Evolutionary conservation across 2,113 vertebrate species (phyloP), one percentile per base, ranked within the genome.

Genomic region (Calyptommatus sinebrachiatus): DNA sequence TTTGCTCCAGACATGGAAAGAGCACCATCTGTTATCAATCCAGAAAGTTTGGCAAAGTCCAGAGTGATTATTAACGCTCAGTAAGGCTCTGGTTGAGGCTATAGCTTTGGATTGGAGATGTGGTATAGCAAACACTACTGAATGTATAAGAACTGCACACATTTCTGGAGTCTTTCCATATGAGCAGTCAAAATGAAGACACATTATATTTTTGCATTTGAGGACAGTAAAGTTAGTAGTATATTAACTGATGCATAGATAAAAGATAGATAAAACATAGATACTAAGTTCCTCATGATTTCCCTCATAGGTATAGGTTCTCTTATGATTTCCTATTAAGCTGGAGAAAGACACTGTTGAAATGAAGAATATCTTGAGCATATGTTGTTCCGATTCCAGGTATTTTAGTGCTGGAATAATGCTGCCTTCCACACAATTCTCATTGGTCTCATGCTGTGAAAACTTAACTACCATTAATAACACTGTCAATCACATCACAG

Each of bases 21-120:
- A 90, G 78, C 71, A 80, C 84, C 84, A 82, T 86, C 84, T 90
- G 82, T 86, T 84, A 57, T 80, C 75, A 86, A 73, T 84, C 48
- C 88, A 89, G 78, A 74, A 84, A 85, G 84, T 79, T 76, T 86
- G 87, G 87, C 75, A 86, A 89, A 81, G 50, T 73, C 0, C 5
- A 88, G 65, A 82, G 84, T 87, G 68, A 85, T 91, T 87, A 76
- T 45, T 28, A 50, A 61, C 66, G 75, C 89, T 88, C 85, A 84
- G 84, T 31, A 31, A 90, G 83, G 87, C 60, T 53, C 81, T 53
- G 66, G 71, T 86, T 78, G 65, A 61, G 50, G n/a, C 79, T 75
- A 45, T 22, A 46, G 50, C 35, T 75, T 66, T 81, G 73, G 50
- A 9, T 48, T 68, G 57, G 63, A 48, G 71, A 50, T 41, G 35